Evolutionary conservation across 2,888 invertebrate species (phyloP), one percentile per base, ranked within the genome.

Genomic region (Himalopsyche anomala): DNA sequence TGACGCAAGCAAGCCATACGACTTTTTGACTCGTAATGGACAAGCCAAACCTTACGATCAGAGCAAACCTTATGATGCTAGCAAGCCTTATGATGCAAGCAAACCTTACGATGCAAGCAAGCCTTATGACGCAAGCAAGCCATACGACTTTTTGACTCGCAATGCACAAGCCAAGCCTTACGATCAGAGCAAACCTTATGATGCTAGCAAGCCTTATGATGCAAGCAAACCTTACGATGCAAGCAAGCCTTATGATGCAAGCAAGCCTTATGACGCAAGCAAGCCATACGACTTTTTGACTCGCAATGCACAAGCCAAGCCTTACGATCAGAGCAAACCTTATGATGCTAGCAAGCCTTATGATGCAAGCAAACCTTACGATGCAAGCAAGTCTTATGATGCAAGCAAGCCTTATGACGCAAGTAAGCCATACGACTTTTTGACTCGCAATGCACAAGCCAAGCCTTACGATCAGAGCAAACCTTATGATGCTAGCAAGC

Each of bases 381-480:
- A 82, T n/a, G 6, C 36, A 38, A 28, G 51, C 81, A 81, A 81
- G 56, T 38, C 82, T 56, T 82, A 82, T 38, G 82, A 82, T 38
- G 19, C 45, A 6, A 56, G 38, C 84, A 84, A 84, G 81, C 81
- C 84, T 9, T 84, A 84, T 40, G 84, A 84, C 17, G 19, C 12
- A 19, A 42, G 40, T 62, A 84, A 84, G 84, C 81, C 84, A n/a
- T 84, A 84, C 45, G 84, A 84, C 11, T 38, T 28, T 9, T 19
- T 40, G 28, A 82, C 51, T 28, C 56, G 38, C 36, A 19, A 45
- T 4, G 54, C 19, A 17, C 40, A 51, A 19, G 28, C 45, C 79
- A 85, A 85, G 80, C 82, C 85, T n/a, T 85, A 85, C 54, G 85
- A 85, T 62, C 42, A 45, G 55, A n/a, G 28, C 82, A 85, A 85